These are phyloP conservation scores for Thera obeliscata DNA, from an alignment of 2,888 invertebrate genomes.

Conservation along the genomic window DNA sequence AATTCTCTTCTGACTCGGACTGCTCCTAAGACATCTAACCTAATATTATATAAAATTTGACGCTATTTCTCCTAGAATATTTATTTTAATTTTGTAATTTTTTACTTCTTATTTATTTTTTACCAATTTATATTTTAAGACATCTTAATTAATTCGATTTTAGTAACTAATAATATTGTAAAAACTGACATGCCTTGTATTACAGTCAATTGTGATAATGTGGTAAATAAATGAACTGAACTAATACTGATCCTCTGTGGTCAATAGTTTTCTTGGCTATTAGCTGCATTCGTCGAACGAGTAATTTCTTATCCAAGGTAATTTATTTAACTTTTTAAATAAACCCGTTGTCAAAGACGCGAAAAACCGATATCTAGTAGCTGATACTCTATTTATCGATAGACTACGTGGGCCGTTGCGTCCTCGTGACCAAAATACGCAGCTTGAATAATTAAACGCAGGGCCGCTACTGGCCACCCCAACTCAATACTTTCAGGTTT, in stretches of 20 bases:
- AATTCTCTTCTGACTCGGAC: no score
- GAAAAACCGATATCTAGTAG: conserved; percentile 42
- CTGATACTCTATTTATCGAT: conserved; percentile 50
- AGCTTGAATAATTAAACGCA: conserved; percentile 75
- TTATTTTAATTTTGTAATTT: no score
- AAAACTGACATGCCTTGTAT: no score
- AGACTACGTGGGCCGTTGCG: conserved; percentile 49
- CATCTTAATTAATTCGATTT: no score
- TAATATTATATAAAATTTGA: no score
- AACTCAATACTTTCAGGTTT: conserved; percentile 59
- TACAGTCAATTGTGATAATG: no score
- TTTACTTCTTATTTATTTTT: no score
- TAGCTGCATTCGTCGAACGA: background rate
- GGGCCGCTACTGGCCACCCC: conserved; percentile 49
- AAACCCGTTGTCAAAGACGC: conserved; percentile 56
- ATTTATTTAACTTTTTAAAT: conserved; percentile 6
- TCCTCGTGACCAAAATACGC: conserved; percentile 81
- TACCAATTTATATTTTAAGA: no score
- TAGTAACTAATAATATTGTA: no score
- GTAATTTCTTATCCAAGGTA: background rate
- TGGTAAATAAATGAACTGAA: no score
- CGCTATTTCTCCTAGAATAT: no score
- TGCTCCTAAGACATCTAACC: no score
- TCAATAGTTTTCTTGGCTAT: background rate
- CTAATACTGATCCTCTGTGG: background rate